A percentile compares a stretch with the other conserved stretches of the same genome.
These are phyloP conservation scores for Steinernema scapterisci DNA, from an alignment of 2,888 invertebrate species.

Conservation along the genomic window DNA sequence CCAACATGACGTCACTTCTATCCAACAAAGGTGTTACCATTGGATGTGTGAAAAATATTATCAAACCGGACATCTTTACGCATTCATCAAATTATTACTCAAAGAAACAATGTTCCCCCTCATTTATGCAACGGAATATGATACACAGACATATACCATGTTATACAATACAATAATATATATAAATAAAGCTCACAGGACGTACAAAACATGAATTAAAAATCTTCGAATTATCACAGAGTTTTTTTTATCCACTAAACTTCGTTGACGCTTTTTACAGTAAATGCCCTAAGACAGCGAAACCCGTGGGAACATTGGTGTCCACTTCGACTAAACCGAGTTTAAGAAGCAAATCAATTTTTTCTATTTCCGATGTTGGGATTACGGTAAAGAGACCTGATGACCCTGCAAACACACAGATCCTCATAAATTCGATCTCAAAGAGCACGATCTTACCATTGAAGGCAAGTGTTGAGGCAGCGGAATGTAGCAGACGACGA, in stretches of 20 bases:
- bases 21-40: no score
- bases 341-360: conserved; percentile 47
- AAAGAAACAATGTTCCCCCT: no score
- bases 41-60: no score
- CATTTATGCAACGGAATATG: no score
- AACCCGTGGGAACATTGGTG: neutral
- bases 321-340: conserved; percentile 48
- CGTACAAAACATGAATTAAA: neutral
- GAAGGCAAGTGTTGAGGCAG: conserved; percentile 48
- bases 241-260: no score
- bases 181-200: neutral
- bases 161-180: neutral
- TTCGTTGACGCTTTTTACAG: neutral
- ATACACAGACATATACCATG: no score
- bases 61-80: no score
- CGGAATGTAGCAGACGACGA: conserved; percentile 48
- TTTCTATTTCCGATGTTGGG: conserved; percentile 39
- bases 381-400: conserved; percentile 51
- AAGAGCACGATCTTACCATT: conserved; percentile 44
- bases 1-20: no score
- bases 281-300: conserved; percentile 23
- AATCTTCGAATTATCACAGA: no score
- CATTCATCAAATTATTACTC: no score
- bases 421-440: neutral
- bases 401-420: conserved; percentile 47